Conservation (phyloP, 1,140 invertebrate species). For the Cardiocondyla obscurior region DNA sequence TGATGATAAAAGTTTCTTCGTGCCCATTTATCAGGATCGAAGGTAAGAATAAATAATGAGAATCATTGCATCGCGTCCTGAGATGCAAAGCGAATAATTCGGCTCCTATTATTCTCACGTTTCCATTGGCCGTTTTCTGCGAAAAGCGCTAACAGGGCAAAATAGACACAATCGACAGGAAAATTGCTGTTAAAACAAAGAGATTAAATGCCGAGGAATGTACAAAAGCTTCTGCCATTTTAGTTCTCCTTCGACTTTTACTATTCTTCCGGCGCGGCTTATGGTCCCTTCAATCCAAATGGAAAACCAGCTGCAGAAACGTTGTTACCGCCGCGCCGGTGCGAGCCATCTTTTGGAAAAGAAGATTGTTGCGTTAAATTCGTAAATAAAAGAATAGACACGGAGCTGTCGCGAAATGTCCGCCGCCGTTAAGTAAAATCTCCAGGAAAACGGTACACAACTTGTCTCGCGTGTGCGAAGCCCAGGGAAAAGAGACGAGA, state of each 20-base stretch:
- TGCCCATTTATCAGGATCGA: background rate
- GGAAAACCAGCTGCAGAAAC: constrained; percentile 21
- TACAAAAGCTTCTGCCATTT: constrained; percentile 3
- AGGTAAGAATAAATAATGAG: background rate
- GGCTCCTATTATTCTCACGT: background rate
- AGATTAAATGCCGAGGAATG: constrained; percentile 42
- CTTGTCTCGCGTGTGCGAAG: background rate
- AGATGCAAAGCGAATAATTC: background rate
- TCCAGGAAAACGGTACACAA: constrained; percentile 2
- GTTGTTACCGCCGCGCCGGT: constrained; percentile 28
- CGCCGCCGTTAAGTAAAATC: background rate
- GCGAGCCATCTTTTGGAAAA: constrained; percentile 22
- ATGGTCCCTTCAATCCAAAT: constrained; percentile 27
- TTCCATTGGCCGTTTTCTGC: background rate
- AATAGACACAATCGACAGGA: constrained; percentile 25
- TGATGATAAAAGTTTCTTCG: background rate
- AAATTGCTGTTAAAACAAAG: constrained; percentile 44
- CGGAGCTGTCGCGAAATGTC: background rate
- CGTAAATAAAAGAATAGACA: constrained; percentile 30
- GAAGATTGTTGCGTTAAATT: constrained; percentile 17
- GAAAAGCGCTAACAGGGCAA: constrained; percentile 19
- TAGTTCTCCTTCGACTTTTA: constrained; percentile 17
- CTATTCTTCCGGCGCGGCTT: constrained; percentile 32
- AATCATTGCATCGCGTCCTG: background rate
- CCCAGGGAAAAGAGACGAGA: background rate